Evolutionary conservation across 2,113 vertebrate genomes (phyloP), one percentile per base, ranked within the genome.

Genomic region (Catharus bicknelli): DNA sequence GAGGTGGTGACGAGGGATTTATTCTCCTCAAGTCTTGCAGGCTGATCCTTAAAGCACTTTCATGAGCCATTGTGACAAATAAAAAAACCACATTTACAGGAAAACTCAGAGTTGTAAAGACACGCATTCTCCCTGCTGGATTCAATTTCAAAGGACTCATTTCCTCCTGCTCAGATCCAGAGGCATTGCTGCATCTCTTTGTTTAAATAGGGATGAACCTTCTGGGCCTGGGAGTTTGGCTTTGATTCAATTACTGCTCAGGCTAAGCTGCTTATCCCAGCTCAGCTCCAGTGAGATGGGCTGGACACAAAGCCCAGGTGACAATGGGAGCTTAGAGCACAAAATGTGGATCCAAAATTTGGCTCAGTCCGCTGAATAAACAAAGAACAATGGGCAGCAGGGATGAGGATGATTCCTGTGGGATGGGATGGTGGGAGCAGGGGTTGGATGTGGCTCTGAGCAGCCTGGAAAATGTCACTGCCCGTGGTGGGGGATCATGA

Each of bases 161-260:
- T 58, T 90, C 66, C 83, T 88, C 58, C 86, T 85, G 29, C 80
- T 86, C 76, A 76, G 40, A 47, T 29, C 27, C 61, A 45, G 57
- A 63, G 7, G 3, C 1, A 0, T 9, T 50, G 38, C 83, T 8
- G 10, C 42, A 64, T 63, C 70, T 64, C 85, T 93, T 81, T 92
- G 91, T 95, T 96, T 83, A 51, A 92, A 63, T 0, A 86, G 83
- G 83, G 91, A 92, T 88, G 91, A 94, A 80, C 67, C 48, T 75
- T 59, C 62, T 76, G 83, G 89, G 93, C 34, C 50, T 83, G 91
- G 86, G 91, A 95, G 55, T 95, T 94, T 80, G 86, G 89, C 89
- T 95, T 86, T 72, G 83, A 95, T 95, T 94, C 93, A 94, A 68
- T 90, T 77, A 61, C 75, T 64, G 70, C 90, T 72, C 11, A 45